Conservation (phyloP, 2,888 invertebrate genomes). For the Caenorhabditis zanzibari region DNA sequence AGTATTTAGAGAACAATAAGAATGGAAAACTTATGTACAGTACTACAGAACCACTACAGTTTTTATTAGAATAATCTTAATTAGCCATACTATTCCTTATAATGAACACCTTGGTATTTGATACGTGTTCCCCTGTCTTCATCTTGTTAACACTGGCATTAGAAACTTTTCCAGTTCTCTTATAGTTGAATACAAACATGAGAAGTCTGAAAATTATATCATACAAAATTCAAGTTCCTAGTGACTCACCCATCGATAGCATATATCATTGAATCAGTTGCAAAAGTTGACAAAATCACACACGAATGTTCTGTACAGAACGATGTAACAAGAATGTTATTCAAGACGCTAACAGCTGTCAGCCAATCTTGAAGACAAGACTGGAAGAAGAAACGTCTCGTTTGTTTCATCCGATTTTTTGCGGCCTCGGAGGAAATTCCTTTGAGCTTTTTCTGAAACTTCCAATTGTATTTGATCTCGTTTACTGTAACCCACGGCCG, state of each 20-base stretch:
- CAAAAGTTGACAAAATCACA: not conserved
- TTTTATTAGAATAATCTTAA: no score
- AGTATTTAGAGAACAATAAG: no score
- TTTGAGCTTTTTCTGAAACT: not conserved
- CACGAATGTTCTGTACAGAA: not conserved
- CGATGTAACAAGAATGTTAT: not conserved
- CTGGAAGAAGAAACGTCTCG: not conserved
- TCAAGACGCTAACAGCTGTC: not conserved
- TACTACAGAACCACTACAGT: no score
- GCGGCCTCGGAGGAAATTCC: not conserved
- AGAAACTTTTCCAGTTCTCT: not conserved
- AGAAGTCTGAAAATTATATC: slow-evolving; percentile 1
- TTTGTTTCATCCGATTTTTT: not conserved
- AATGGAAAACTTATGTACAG: no score
- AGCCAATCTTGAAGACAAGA: slow-evolving; percentile 10
- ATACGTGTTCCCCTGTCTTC: no score
- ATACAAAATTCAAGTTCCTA: not conserved
- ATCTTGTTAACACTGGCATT: no score
- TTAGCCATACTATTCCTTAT: no score
- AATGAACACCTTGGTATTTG: no score
- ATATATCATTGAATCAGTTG: not conserved
- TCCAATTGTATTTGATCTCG: no score
- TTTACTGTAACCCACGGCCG: not conserved
- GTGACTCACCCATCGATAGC: not conserved
- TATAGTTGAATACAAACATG: slow-evolving; percentile 10